Evolutionary conservation across 2,797 vertebrate genomes (phyloP), one percentile per base, ranked within the genome.

Genomic region (Parauchenoglanis ngamensis): DNA sequence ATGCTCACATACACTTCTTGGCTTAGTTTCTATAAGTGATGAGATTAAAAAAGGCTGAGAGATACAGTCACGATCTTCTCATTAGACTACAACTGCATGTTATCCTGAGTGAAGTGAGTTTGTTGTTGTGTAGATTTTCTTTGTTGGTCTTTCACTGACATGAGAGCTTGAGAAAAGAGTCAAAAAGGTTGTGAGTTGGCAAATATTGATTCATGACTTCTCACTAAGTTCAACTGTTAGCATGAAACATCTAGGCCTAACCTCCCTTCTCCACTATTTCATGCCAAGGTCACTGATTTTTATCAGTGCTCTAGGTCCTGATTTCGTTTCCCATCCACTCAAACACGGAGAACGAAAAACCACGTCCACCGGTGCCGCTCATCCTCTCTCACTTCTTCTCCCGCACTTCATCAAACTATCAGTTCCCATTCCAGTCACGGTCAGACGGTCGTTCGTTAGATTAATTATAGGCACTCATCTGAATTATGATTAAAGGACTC

Each of bases 401-500:
- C 73, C 65, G 65, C 44, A 88, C 87, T 87, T 84, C 86, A 81
- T 86, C 77, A 85, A 70, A 86, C 87, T 90, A 85, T 89, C 89
- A 81, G 86, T 88, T 87, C 81, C 77, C 68, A 84, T 87, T 90
- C 88, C 83, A 85, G 84, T 88, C 88, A 86, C 85, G 81, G 87
- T 87, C 80, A 87, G 80, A 86, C 76, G 52, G 88, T 19, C 81
- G 77, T 88, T 90, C 87, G 90, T 91, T 89, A 92, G 88, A 90
- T 90, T 87, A 91, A 90, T 92, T 88, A 89, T 87, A 84, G 89
- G 88, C 88, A 88, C 91, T 93, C 88, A 89, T 90, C 87, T 88
- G 90, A 90, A 90, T 91, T 90, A 91, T 89, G 90, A 92, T 90
- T 88, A 91, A 92, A 91, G 87, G 89, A 89, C 89, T 85, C 88